A percentile compares a stretch with the other conserved stretches of the same genome.
Evolutionary conservation across 2,113 vertebrate species (phyloP).

Genomic region (Cranoglanis bouderius): DNA sequence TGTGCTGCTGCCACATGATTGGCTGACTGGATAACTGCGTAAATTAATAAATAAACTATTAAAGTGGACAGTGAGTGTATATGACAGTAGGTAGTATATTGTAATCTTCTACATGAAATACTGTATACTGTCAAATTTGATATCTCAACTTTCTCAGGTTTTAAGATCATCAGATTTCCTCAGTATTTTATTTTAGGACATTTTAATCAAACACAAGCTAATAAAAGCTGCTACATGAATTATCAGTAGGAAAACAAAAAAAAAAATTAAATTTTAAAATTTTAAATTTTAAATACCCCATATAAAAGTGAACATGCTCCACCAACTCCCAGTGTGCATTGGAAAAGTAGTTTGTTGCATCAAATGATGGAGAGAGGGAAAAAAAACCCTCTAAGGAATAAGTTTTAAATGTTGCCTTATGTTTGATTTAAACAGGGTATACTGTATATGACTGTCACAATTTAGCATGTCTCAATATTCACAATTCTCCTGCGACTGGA

Average conservation of each 20-base stretch:
- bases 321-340: not conserved
- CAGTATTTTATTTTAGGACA: too few species aligned
- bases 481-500: not conserved
- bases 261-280: too few species aligned
- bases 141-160: too few species aligned
- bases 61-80: too few species aligned
- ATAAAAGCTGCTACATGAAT: not conserved
- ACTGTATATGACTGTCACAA: not conserved
- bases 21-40: too few species aligned
- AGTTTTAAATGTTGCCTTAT: not conserved
- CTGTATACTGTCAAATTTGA: too few species aligned
- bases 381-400: not conserved
- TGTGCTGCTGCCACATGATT: too few species aligned
- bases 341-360: not conserved
- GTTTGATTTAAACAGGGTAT: not conserved
- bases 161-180: too few species aligned
- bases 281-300: not conserved
- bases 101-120: not conserved
- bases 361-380: not conserved
- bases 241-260: not conserved
- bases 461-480: not conserved
- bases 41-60: too few species aligned
- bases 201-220: too few species aligned
- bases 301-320: not conserved
- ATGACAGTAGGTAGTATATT: too few species aligned